Percentiles rank a stretch among this genome's conserved stretches.
phyloP scores from a whole-genome alignment of 2,113 vertebrate species.

The Oplegnathus fasciatus region DNA sequence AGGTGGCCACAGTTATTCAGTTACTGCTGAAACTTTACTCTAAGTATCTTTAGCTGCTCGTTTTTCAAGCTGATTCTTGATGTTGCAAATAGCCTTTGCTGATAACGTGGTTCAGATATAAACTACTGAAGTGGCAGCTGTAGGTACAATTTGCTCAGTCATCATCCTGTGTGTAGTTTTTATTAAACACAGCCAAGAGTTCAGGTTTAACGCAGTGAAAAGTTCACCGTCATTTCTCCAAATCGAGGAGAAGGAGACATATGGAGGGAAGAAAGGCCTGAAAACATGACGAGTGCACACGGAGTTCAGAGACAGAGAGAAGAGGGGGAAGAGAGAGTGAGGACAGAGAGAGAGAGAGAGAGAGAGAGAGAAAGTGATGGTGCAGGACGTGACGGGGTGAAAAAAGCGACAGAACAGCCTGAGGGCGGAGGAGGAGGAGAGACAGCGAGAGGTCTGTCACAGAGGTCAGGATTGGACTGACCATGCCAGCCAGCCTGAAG shows the following conservation, averaged over 20 bases:
- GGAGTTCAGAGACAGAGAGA: background rate
- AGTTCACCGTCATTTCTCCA: slow-evolving; percentile 37
- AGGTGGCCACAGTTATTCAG: background rate
- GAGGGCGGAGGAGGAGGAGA: slow-evolving; percentile 46
- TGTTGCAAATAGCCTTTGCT: background rate
- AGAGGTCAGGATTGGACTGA: slow-evolving; percentile 52
- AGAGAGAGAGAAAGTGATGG: slow-evolving; percentile 42
- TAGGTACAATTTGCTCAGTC: background rate
- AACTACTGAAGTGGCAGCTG: background rate
- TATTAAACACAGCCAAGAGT: background rate
- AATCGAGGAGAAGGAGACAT: slow-evolving; percentile 5
- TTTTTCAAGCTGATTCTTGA: background rate
- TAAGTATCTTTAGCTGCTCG: background rate
- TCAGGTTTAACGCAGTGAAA: background rate
- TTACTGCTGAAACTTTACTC: background rate
- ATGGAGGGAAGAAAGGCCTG: background rate
- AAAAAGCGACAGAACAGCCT: slow-evolving; percentile 47
- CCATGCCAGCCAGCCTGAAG: slow-evolving; percentile 33
- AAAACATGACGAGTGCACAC: slow-evolving; percentile 40
- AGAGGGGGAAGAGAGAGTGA: slow-evolving; percentile 11
- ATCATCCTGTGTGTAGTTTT: background rate
- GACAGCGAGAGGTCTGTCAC: slow-evolving; percentile 54
- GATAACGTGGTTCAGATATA: background rate
- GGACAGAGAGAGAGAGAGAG: background rate
- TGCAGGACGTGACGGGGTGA: slow-evolving; percentile 9